Base-by-base conservation (phyloP, 2,797 vertebrate genomes). In the Tokudaia tokunoshimensis region DNA sequence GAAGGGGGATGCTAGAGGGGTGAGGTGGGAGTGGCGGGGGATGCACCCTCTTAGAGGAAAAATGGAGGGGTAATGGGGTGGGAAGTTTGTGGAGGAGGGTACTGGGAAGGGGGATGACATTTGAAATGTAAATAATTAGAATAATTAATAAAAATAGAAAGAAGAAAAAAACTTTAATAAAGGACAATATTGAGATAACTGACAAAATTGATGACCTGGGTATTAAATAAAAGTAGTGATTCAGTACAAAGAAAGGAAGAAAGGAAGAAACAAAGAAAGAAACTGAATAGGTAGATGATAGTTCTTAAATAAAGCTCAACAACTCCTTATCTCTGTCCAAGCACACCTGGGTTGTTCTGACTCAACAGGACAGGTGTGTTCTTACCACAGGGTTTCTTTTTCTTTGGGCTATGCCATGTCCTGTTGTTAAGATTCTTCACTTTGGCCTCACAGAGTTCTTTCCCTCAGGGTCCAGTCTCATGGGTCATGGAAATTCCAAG, bases 111-210 rank as follows among this genome's bases (percentile, higher is more conserved):
- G 6, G 7, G 34, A 70, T 70, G n/a, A 70, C 34, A 70, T n/a
- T n/a, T 34, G 31, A 70, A 70, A 70, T 70, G 65, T 70, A n/a
- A 70, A n/a, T 70, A n/a, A n/a, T 7, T n/a, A 70, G 17, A 70
- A 70, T 70, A 70, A 70, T n/a, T 19, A 34, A 67, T 67, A 67
- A n/a, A 67, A 70, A n/a, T n/a, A 19, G 6, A n/a, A 72, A 93
- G 85, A 96, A 82, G 70, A 34, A 83, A 89, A 41, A 93, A 57
- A 63, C 1, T 93, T 37, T n/a, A 72, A 84, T 37, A 82, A 90
- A 65, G 13, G 20, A 37, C 75, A 79, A 37, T n/a, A 37, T 34
- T 37, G 59, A 15, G 83, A 31, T 67, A 97, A 96, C 1, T 41
- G 31, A 41, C 72, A 93, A 94, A 96, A 89, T 4, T 11, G 70